Evolutionary conservation across 2,888 invertebrate genomes (phyloP).

Genomic region (Xestia c-nigrum): DNA sequence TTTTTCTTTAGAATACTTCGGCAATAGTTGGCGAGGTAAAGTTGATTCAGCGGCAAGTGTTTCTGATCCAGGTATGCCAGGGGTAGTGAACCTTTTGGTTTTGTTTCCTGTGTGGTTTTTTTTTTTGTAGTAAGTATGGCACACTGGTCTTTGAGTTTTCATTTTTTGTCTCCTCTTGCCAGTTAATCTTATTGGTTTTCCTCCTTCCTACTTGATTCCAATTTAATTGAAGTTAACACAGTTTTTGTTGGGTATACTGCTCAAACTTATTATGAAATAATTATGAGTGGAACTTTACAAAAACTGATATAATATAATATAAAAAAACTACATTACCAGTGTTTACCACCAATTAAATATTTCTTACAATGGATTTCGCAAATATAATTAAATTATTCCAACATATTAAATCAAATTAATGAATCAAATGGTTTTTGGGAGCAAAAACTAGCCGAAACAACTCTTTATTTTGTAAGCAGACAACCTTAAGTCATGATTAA

Average conservation of each 20-base stretch:
- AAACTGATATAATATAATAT: background rate
- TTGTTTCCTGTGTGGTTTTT: background rate
- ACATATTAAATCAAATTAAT: constrained; percentile 29
- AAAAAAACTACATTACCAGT: constrained; percentile 26
- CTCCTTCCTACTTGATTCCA: too few species aligned
- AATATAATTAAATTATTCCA: constrained; percentile 21
- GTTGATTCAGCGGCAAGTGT: background rate
- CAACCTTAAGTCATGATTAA: constrained; percentile 1
- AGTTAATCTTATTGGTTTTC: background rate
- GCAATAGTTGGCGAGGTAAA: background rate
- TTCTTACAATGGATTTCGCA: constrained; percentile 23
- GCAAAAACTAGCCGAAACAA: constrained; percentile 33
- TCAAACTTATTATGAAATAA: background rate
- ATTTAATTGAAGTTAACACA: background rate
- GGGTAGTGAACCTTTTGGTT: background rate
- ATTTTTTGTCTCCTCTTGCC: background rate
- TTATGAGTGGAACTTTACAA: constrained; percentile 8
- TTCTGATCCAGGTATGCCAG: background rate
- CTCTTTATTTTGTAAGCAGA: constrained; percentile 16
- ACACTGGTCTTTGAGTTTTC: background rate
- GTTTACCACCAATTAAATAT: constrained; percentile 17
- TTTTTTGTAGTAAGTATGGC: background rate
- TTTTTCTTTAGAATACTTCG: constrained; percentile 52
- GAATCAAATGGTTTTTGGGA: constrained; percentile 5
- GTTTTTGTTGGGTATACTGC: background rate